These are phyloP conservation scores for Polydrusus pterygomalis DNA, from an alignment of 2,888 invertebrate species.

Conservation along the genomic window DNA sequence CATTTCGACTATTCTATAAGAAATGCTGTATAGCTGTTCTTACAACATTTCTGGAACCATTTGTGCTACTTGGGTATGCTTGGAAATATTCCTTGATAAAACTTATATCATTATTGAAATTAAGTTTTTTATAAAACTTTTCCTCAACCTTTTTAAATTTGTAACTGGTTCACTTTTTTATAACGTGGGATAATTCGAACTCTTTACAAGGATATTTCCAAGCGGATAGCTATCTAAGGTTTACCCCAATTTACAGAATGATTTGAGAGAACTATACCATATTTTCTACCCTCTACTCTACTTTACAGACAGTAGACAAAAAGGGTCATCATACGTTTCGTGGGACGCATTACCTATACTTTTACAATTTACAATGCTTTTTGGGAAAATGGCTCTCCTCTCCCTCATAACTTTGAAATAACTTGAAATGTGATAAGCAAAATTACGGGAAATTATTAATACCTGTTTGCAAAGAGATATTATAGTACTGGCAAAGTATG, in stretches of 20 bases:
- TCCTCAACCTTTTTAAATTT: too few relatives aligned
- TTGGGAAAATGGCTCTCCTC: background rate
- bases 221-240: conserved; percentile 28
- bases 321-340: conserved; percentile 71
- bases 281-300: conserved; percentile 59
- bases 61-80: too few relatives aligned
- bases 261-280: conserved; percentile 59
- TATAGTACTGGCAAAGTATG: too few relatives aligned
- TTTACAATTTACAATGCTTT: conserved; percentile 61
- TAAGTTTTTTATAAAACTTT: too few relatives aligned
- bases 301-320: conserved; percentile 63
- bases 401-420: background rate
- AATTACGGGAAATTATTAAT: too few relatives aligned
- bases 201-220: conserved; percentile 21
- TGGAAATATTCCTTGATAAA: conserved; percentile 4
- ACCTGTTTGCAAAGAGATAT: too few relatives aligned
- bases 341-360: conserved; percentile 60
- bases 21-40: too few relatives aligned
- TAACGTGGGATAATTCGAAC: background rate
- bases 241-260: conserved; percentile 38
- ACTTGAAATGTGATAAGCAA: background rate
- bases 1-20: too few relatives aligned
- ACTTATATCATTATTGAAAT: background rate
- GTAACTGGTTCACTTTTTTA: background rate
- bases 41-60: background rate